These are phyloP conservation scores for Peromyscus leucopus DNA, from an alignment of 2,113 vertebrate genomes.

Conservation along the genomic window DNA sequence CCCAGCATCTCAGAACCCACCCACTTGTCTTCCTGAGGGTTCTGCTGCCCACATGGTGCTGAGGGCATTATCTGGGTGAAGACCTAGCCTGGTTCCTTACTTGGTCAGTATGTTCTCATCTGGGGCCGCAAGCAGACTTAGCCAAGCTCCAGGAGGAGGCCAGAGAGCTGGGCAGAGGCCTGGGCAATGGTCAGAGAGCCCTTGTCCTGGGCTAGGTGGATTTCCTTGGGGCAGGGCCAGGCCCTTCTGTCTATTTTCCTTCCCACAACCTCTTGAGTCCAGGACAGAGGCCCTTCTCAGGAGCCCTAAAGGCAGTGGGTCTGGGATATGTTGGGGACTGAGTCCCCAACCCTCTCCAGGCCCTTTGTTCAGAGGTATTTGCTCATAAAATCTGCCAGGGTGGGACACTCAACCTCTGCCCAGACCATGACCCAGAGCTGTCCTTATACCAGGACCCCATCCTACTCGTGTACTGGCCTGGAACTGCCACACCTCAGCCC, in stretches of 20 bases:
- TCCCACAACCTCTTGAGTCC: fast-evolving
- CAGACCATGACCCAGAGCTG: not conserved
- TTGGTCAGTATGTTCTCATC: not conserved
- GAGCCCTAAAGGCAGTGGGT: too few relatives aligned
- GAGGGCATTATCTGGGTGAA: not conserved
- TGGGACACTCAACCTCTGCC: not conserved
- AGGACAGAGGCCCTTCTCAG: not conserved
- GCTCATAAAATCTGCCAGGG: not conserved
- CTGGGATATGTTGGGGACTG: not conserved
- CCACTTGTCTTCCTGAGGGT: not conserved
- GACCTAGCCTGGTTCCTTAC: not conserved
- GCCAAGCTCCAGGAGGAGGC: not conserved
- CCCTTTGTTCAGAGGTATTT: not conserved
- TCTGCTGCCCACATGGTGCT: not conserved
- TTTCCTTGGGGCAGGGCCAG: not conserved
- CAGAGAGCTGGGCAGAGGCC: too few relatives aligned
- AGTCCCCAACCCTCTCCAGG: too few relatives aligned
- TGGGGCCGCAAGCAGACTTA: too few relatives aligned
- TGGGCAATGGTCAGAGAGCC: fast-evolving
- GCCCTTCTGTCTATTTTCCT: not conserved
- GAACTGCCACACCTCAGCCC: not conserved
- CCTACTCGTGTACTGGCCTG: not conserved
- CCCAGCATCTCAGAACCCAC: not conserved
- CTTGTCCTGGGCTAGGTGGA: not conserved
- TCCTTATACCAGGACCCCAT: not conserved